Conservation (phyloP, 2,797 vertebrate species). For the Diglossa cyanea region DNA sequence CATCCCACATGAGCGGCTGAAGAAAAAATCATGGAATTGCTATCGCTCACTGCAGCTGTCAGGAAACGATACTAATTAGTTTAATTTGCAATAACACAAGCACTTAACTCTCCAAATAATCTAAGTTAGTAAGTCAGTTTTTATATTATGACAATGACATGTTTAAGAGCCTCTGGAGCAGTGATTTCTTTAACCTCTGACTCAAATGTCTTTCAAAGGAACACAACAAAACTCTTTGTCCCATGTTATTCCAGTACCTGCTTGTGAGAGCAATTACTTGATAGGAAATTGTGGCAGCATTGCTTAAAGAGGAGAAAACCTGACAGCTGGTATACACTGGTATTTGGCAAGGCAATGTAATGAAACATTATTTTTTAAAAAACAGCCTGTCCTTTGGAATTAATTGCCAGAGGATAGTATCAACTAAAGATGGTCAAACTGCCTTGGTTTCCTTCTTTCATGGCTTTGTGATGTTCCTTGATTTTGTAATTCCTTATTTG, state of each 20-base stretch:
- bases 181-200: slow-evolving; percentile 77
- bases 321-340: background rate
- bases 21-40: slow-evolving; percentile 74
- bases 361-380: background rate
- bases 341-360: background rate
- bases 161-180: slow-evolving; percentile 68
- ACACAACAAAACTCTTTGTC: slow-evolving; percentile 43
- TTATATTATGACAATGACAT: slow-evolving; percentile 71
- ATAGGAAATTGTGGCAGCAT: background rate
- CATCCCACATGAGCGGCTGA: slow-evolving; percentile 67
- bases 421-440: background rate
- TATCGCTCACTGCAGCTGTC: slow-evolving; percentile 78
- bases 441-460: background rate
- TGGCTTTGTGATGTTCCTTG: background rate
- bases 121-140: slow-evolving; percentile 78
- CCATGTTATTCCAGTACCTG: slow-evolving; percentile 41
- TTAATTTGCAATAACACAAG: slow-evolving; percentile 84
- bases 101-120: slow-evolving; percentile 82
- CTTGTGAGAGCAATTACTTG: slow-evolving; percentile 51
- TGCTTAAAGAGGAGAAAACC: slow-evolving; percentile 3
- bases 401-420: background rate
- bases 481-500: background rate
- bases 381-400: background rate
- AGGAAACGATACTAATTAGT: slow-evolving; percentile 82
- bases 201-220: slow-evolving; percentile 62